Evolutionary conservation across 1,140 invertebrate species (phyloP).

Genomic region (Nasonia longicornis): DNA sequence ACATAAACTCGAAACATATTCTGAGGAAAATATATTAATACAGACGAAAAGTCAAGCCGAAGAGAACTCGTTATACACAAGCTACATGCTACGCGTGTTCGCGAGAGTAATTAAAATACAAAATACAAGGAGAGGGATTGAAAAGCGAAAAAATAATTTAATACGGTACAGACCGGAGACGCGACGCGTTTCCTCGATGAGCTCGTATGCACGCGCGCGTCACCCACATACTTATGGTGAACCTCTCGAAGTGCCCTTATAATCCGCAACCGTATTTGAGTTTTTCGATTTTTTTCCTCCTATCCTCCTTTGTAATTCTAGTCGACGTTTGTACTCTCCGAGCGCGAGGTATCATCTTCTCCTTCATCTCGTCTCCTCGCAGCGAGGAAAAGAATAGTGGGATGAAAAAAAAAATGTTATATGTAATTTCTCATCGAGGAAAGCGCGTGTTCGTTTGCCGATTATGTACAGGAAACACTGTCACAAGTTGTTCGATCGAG

Average conservation of each 20-base stretch:
- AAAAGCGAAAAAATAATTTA: conserved; percentile 24
- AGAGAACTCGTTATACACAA: conserved; percentile 37
- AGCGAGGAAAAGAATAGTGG: conserved; percentile 12
- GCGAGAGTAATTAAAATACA: conserved; percentile 24
- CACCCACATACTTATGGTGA: not conserved
- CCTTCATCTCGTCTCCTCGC: conserved; percentile 7
- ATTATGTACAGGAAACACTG: conserved; percentile 11
- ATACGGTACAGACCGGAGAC: not conserved
- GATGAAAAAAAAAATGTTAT: conserved; percentile 3
- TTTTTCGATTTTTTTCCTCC: conserved; percentile 24
- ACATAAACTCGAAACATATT: conserved; percentile 39
- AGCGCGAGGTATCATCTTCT: conserved; percentile 24
- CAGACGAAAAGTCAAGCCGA: conserved; percentile 15
- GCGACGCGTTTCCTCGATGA: conserved; percentile 40
- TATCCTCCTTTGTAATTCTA: conserved; percentile 41
- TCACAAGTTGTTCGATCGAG: conserved; percentile 44
- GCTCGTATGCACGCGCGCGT: not conserved
- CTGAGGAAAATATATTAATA: conserved; percentile 30
- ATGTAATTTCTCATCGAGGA: conserved; percentile 31
- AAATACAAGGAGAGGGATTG: conserved; percentile 6
- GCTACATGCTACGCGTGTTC: conserved; percentile 13
- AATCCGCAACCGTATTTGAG: conserved; percentile 24
- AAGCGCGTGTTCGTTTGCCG: not conserved
- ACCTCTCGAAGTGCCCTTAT: conserved; percentile 36
- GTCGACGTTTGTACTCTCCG: conserved; percentile 42